Conservation (phyloP, 2,113 vertebrate genomes). For the Megaleporinus macrocephalus region DNA sequence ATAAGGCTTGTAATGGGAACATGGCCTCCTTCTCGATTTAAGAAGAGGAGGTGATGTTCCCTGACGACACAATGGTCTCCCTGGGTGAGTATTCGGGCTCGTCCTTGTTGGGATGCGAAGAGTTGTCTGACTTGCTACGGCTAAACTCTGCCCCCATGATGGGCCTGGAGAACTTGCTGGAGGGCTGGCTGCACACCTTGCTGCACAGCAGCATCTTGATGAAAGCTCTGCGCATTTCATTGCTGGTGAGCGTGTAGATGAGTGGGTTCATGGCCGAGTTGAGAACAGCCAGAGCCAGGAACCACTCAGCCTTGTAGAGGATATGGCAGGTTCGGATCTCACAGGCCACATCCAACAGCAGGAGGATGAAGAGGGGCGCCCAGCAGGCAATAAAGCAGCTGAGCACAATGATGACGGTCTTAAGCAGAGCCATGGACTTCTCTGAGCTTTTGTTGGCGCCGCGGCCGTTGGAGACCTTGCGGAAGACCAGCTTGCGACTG, state of each 20-base stretch:
- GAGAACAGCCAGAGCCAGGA: conserved; percentile 92
- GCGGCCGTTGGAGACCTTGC: conserved; percentile 86
- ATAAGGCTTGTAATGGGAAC: not conserved
- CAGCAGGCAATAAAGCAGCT: conserved; percentile 97
- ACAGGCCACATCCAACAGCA: conserved; percentile 93
- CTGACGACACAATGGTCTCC: conserved; percentile 88
- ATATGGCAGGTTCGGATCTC: conserved; percentile 84
- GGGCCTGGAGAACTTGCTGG: conserved; percentile 83
- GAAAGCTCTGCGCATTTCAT: conserved; percentile 97
- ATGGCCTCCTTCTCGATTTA: conserved; percentile 61
- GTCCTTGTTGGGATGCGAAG: conserved; percentile 93
- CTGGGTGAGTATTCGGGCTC: conserved; percentile 83
- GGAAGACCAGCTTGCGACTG: conserved; percentile 90
- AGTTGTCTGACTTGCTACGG: conserved; percentile 95
- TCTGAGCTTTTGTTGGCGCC: conserved; percentile 87
- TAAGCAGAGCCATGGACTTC: conserved; percentile 94
- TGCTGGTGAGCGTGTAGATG: conserved; percentile 97
- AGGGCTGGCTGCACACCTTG: conserved; percentile 74
- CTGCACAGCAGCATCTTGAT: conserved; percentile 88
- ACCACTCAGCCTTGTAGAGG: conserved; percentile 93
- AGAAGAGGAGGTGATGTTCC: conserved; percentile 89
- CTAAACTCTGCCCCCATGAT: conserved; percentile 93
- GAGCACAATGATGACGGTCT: conserved; percentile 96
- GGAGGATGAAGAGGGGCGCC: conserved; percentile 95
- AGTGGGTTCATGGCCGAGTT: conserved; percentile 98